phyloP scores from a whole-genome alignment of 1,140 invertebrate genomes.

The Acromyrmex heyeri region DNA sequence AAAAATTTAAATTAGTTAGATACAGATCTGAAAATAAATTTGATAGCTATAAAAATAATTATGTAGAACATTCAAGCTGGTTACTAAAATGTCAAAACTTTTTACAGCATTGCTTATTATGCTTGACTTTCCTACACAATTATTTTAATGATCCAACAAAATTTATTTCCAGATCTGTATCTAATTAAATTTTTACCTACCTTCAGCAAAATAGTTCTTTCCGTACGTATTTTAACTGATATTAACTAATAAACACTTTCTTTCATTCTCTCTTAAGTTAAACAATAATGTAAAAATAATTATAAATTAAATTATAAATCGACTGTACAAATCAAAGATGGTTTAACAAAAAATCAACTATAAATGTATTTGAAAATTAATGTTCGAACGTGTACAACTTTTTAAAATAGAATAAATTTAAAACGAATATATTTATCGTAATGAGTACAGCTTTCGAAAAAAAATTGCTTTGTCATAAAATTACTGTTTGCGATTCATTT shows the following conservation, averaged over 20 bases:
- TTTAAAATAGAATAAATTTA: neutral
- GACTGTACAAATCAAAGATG: neutral
- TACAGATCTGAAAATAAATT: too few relatives aligned
- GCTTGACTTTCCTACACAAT: too few relatives aligned
- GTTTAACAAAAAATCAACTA: neutral
- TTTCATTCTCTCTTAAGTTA: neutral
- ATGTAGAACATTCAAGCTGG: too few relatives aligned
- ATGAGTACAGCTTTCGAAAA: neutral
- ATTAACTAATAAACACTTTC: neutral
- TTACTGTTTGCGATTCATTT: neutral
- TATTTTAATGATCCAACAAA: too few relatives aligned
- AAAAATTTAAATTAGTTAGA: too few relatives aligned
- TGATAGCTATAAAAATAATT: too few relatives aligned
- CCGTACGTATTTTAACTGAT: neutral
- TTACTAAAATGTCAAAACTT: too few relatives aligned
- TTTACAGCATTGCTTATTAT: too few relatives aligned
- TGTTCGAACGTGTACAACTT: too few relatives aligned
- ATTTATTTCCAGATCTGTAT: too few relatives aligned
- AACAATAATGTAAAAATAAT: neutral
- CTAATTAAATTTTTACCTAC: too few relatives aligned
- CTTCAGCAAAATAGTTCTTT: too few relatives aligned
- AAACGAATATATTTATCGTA: neutral
- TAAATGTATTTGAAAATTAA: neutral
- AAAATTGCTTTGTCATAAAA: neutral
- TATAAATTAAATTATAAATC: neutral